These are phyloP conservation scores for Oopsacas minuta DNA, from an alignment of 37 sponge, comb jelly and placozoan species.

Conservation along the genomic window DNA sequence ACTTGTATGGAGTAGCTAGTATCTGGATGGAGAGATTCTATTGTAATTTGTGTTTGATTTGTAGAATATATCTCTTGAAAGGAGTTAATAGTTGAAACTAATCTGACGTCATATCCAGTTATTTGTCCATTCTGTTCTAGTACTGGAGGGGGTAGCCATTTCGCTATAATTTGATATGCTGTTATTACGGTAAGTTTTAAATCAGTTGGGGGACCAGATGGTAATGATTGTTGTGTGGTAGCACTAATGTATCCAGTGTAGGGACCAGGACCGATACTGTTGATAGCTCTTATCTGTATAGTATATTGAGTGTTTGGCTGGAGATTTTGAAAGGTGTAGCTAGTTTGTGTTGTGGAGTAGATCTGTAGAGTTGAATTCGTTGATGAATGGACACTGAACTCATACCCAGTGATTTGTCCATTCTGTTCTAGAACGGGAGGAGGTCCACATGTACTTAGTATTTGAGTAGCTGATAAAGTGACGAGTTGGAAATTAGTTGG, in stretches of 20 bases:
- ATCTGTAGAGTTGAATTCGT: not conserved
- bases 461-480: not conserved
- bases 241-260: not conserved
- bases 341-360: not conserved
- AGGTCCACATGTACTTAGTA: not conserved
- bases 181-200: not conserved
- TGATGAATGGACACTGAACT: not conserved
- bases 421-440: not conserved
- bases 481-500: not conserved
- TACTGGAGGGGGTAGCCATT: not conserved
- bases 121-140: not conserved
- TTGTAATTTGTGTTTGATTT: not conserved
- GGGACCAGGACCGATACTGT: not conserved
- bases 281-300: not conserved
- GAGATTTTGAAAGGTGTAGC: not conserved
- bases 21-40: not conserved
- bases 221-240: not conserved
- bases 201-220: not conserved
- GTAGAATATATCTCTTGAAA: not conserved
- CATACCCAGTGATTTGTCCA: not conserved
- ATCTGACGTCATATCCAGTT: not conserved
- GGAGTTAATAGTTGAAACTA: not conserved
- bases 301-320: not conserved
- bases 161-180: not conserved
- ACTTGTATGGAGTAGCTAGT: not conserved